phyloP scores from a whole-genome alignment of 2,888 invertebrate genomes.

The Strigamia transsilvanica region DNA sequence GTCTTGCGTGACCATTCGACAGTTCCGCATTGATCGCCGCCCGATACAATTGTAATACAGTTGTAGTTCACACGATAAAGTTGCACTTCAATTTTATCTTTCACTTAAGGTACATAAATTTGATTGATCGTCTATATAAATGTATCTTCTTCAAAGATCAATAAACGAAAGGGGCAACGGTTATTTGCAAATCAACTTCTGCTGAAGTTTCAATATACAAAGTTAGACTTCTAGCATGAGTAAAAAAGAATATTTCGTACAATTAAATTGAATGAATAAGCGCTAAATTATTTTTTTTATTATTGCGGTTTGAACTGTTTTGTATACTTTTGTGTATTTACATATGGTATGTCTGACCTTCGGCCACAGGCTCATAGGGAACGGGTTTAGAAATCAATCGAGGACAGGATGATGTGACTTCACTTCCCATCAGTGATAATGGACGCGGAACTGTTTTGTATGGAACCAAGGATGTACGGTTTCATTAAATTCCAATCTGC shows the following conservation, averaged over 20 bases:
- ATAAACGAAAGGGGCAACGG: background rate
- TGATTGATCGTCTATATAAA: background rate
- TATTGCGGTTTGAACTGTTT: background rate
- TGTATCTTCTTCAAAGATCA: background rate
- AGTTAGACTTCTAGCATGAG: too few species aligned
- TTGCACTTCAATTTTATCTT: slow-evolving; percentile 3
- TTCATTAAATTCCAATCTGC: slow-evolving; percentile 41
- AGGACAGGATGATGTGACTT: slow-evolving; percentile 14
- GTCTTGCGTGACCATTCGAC: slow-evolving; percentile 24
- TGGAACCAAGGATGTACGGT: slow-evolving; percentile 30
- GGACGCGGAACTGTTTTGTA: slow-evolving; percentile 43
- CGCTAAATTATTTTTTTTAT: background rate
- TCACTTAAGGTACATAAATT: background rate
- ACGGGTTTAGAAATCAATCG: background rate
- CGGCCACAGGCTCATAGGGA: background rate
- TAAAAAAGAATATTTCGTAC: too few species aligned
- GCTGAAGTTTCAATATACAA: too few species aligned
- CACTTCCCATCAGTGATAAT: slow-evolving; percentile 25
- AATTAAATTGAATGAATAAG: too few species aligned
- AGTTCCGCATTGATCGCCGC: slow-evolving; percentile 24
- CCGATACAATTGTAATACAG: background rate
- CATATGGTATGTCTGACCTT: slow-evolving; percentile 13
- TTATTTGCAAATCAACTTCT: too few species aligned
- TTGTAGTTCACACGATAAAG: background rate
- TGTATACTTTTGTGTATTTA: background rate